Conservation (phyloP, 2,888 invertebrate species). For the Lepidochrysops patricia region DNA sequence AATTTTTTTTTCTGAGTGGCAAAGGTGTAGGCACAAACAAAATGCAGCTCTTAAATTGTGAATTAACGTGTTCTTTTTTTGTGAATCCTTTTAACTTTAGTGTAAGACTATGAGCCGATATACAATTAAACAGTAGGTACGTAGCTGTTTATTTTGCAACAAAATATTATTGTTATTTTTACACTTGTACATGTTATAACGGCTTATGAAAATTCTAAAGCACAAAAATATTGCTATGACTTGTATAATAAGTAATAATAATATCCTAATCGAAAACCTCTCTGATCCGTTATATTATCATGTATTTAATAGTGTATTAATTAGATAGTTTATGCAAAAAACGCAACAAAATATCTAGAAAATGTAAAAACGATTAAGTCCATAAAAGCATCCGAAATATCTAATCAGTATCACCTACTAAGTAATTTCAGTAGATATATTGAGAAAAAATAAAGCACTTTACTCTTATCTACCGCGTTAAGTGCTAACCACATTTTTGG, state of each 20-base stretch:
- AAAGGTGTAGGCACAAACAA: not conserved
- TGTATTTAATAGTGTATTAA: not conserved
- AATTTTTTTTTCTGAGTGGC: not conserved
- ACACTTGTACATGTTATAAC: no score
- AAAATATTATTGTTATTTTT: no score
- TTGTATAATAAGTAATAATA: no score
- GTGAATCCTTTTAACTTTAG: not conserved
- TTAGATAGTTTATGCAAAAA: not conserved
- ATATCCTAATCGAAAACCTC: no score
- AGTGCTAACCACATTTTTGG: conserved; percentile 7
- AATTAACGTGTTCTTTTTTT: no score
- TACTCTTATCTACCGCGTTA: not conserved
- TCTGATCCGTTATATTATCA: no score
- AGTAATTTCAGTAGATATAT: not conserved
- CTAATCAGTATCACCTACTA: not conserved
- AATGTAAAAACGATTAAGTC: not conserved
- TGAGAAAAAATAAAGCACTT: not conserved
- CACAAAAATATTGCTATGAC: no score
- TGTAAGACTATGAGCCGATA: not conserved
- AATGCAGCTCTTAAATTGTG: no score
- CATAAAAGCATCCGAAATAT: not conserved
- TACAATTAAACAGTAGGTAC: not conserved
- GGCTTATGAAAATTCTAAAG: not conserved
- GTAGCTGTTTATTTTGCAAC: not conserved
- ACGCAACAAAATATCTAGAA: not conserved